Conservation (phyloP, 2,888 invertebrate genomes). For the Dysmachus trigonus region DNA sequence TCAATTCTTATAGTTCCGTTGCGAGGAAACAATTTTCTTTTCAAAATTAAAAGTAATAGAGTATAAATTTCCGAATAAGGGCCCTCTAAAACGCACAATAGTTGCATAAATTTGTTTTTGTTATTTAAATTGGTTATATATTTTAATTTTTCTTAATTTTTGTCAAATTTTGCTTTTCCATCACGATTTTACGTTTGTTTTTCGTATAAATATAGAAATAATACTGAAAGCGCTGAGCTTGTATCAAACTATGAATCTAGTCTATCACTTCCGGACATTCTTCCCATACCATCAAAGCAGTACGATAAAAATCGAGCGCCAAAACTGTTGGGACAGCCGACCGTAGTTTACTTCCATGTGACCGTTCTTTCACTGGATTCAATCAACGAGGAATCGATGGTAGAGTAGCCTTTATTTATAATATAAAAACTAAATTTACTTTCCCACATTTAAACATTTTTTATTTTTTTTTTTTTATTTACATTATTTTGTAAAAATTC, state of each 20-base stretch:
- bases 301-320: constrained; percentile 92
- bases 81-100: neutral
- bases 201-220: constrained; percentile 53
- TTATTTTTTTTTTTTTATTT: neutral
- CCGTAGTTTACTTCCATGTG: constrained; percentile 89
- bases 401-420: constrained; percentile 44
- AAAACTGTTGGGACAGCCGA: constrained; percentile 84
- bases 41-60: neutral
- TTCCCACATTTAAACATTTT: too few relatives aligned
- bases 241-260: constrained; percentile 69
- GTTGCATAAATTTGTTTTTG: neutral
- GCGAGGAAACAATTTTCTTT: neutral
- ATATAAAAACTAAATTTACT: neutral
- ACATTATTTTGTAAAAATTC: neutral
- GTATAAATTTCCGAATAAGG: neutral
- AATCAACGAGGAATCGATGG: constrained; percentile 95
- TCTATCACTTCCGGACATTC: constrained; percentile 83
- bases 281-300: constrained; percentile 83
- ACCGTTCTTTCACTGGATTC: constrained; percentile 90
- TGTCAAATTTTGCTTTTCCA: neutral
- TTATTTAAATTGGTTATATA: neutral
- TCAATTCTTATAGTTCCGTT: neutral
- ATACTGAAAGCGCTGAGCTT: constrained; percentile 63
- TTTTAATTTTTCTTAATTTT: neutral
- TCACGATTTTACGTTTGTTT: neutral